phyloP scores from a whole-genome alignment of 2,888 invertebrate genomes.

The Melieria omissa region DNA sequence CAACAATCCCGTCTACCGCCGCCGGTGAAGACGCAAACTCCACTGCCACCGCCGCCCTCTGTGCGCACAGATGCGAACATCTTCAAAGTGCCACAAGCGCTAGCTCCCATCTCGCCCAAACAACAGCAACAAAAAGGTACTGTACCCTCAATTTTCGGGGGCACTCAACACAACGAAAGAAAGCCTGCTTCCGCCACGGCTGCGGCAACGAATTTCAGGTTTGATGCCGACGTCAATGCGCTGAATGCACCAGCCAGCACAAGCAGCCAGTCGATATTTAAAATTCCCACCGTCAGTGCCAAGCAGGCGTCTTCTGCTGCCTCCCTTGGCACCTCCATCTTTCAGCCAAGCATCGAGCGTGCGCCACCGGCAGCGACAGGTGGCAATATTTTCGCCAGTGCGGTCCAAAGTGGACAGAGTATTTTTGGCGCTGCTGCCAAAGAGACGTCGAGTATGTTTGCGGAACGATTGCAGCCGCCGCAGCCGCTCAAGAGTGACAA shows the following conservation, averaged over 20 bases:
- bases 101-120: conserved; percentile 52
- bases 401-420: conserved; percentile 6
- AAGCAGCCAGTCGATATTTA: neutral
- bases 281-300: neutral
- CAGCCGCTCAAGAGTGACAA: conserved; percentile 37
- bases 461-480: conserved; percentile 26
- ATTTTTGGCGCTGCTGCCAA: conserved; percentile 43
- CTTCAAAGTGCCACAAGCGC: conserved; percentile 59
- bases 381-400: conserved; percentile 31
- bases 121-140: conserved; percentile 35
- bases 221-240: conserved; percentile 17
- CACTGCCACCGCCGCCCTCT: neutral
- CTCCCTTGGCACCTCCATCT: conserved; percentile 41
- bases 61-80: conserved; percentile 45
- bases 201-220: conserved; percentile 16
- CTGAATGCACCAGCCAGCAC: conserved; percentile 7
- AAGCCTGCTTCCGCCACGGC: neutral
- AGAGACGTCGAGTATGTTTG: conserved; percentile 42
- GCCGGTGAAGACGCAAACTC: conserved; percentile 1
- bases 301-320: conserved; percentile 8
- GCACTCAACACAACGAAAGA: conserved; percentile 10
- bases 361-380: neutral
- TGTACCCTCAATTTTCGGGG: conserved; percentile 37
- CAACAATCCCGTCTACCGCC: conserved; percentile 1
- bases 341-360: conserved; percentile 28